These are phyloP conservation scores for Phallusia fumigata DNA, from an alignment of 23 tunicate genomes.

Conservation along the genomic window DNA sequence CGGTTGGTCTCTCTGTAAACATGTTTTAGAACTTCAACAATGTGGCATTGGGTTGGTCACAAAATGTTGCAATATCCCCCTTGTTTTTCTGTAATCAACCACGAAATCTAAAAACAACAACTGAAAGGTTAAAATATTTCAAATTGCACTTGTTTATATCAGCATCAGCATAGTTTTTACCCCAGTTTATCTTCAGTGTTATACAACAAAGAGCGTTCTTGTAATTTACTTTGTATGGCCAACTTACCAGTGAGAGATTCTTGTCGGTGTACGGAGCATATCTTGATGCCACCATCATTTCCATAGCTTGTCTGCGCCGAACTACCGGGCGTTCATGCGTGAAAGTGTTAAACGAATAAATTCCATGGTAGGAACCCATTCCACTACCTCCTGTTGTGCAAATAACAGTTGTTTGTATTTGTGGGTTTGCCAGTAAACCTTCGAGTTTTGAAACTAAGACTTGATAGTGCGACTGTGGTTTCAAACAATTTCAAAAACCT, in stretches of 20 bases:
- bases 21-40: too few species aligned
- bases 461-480: too few species aligned
- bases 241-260: conserved; percentile 57
- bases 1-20: too few species aligned
- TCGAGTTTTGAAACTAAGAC: too few species aligned
- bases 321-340: conserved; percentile 57
- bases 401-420: not conserved
- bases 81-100: conserved; percentile 1
- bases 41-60: not conserved
- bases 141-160: too few species aligned
- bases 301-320: conserved; percentile 72
- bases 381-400: conserved; percentile 67
- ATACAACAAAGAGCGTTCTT: too few species aligned
- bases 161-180: too few species aligned
- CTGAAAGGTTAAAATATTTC: too few species aligned
- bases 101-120: conserved; percentile 10
- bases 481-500: too few species aligned
- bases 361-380: conserved; percentile 86
- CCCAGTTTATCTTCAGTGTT: too few species aligned
- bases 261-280: conserved; percentile 81
- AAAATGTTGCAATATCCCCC: conserved; percentile 19
- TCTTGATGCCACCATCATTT: conserved; percentile 49
- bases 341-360: conserved; percentile 61
- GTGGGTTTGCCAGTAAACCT: not conserved
- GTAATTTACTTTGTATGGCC: not conserved